Base-by-base conservation (phyloP, 2,113 vertebrate genomes). In the Osmerus eperlanus region DNA sequence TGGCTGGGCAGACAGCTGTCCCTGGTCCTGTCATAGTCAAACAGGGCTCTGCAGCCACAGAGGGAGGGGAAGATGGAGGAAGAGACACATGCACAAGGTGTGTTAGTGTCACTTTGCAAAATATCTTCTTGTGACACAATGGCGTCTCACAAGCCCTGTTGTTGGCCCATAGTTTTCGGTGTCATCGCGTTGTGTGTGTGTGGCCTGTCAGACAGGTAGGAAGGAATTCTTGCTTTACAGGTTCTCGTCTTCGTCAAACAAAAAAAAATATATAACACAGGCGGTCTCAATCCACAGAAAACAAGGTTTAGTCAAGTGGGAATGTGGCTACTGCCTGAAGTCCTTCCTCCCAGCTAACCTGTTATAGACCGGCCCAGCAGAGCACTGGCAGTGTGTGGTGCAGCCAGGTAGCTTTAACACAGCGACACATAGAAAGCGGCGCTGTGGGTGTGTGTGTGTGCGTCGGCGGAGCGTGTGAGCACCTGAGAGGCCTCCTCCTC, bases 1-100 rank as follows among this genome's bases (percentile, higher is more conserved):
- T 99, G 97, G 91, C 97, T 99, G 81, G 97, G 97, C 79, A 99
- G 86, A 85, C 97, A 98, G 85, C 97, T 99, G 93, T 99, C 97
- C 79, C 96, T 92, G 80, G 96, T 97, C 74, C 97, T 93, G 79
- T 99, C 97, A 1, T 99, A 99, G 91, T 99, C 97, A 88, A 99
- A 99, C 36, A 99, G 91, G 79, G 97, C 97, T 90, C 97, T 99
- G 86, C 0, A 76, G 3, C 77, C 41, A 25, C 19, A 71, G 3
- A 80, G 23, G 61, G 6, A 69, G 5, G 36, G 29, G 11, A 29
- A 36, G 13, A 15, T 2, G 7, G 8, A 47, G 5, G 7, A 1
- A 47, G 5, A 47, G 8, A 47, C 41, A 47, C 41, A 11, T 2
- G 9, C 7, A 47, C 41, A 47, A 47, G 7, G 7, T 47, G 9